A percentile compares a stretch with the other conserved stretches of the same genome.
phyloP scores from a whole-genome alignment of 2,797 vertebrate genomes.

The Anguilla megastoma region DNA sequence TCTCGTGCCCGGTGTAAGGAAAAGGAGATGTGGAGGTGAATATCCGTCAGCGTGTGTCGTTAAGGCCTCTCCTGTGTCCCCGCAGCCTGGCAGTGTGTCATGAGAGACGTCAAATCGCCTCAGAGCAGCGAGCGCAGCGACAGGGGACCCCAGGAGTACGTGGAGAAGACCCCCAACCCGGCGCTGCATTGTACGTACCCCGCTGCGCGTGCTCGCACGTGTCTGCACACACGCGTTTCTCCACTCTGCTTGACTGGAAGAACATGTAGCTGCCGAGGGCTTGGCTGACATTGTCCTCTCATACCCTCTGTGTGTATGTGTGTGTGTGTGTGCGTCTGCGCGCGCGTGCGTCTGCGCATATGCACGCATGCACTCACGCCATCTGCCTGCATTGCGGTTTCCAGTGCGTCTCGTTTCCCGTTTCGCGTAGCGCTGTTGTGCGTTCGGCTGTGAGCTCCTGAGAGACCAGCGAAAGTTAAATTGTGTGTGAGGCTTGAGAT shows the following conservation, averaged over 20 bases:
- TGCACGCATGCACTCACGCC: neutral
- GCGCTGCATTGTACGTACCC: constrained; percentile 74
- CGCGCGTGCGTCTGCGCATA: too few species aligned
- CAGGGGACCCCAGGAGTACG: constrained; percentile 80
- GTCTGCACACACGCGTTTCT: neutral
- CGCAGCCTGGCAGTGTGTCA: constrained; percentile 83
- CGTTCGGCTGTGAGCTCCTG: neutral
- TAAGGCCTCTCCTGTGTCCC: neutral
- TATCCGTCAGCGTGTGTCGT: neutral
- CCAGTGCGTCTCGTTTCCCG: neutral
- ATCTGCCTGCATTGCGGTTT: neutral
- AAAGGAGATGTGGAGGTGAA: neutral
- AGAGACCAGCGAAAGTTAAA: neutral
- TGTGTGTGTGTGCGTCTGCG: too few species aligned
- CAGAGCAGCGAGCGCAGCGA: constrained; percentile 73
- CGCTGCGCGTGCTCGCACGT: neutral
- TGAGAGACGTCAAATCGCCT: constrained; percentile 77
- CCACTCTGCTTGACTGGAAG: neutral
- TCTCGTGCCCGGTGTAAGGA: neutral
- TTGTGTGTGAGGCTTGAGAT: neutral
- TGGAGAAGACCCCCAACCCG: constrained; percentile 82
- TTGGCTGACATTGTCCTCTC: neutral
- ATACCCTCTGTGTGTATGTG: neutral
- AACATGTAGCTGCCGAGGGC: neutral
- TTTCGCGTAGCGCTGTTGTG: neutral